Conservation (phyloP, 2,797 vertebrate genomes). For the Danio aesculapii region DNA sequence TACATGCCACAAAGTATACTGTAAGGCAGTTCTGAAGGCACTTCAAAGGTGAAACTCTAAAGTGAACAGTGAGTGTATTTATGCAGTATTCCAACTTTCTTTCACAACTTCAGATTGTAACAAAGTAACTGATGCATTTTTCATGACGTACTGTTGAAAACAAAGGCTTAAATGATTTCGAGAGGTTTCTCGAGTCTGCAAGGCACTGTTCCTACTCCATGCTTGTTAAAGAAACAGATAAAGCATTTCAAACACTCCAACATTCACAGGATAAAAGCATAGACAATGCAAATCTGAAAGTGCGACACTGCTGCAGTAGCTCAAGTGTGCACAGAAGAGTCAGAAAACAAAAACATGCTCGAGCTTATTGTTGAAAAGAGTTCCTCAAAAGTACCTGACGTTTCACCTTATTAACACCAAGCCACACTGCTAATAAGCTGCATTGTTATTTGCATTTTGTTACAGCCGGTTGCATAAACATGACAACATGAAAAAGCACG, state of each 20-base stretch:
- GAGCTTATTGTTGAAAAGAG: constrained; percentile 11
- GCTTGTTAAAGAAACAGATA: constrained; percentile 5
- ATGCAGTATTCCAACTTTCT: too few species aligned
- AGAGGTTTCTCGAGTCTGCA: not conserved
- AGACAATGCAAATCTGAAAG: constrained; percentile 22
- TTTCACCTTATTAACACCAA: constrained; percentile 41
- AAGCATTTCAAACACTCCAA: constrained; percentile 3
- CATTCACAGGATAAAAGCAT: constrained; percentile 33
- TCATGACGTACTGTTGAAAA: constrained; percentile 13
- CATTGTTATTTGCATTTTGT: constrained; percentile 19
- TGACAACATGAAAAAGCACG: constrained; percentile 7
- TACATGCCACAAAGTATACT: too few species aligned
- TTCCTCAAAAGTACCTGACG: constrained; percentile 34
- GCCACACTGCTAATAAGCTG: constrained; percentile 43
- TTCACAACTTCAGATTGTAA: too few species aligned
- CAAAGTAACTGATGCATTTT: not conserved
- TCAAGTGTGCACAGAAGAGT: constrained; percentile 19
- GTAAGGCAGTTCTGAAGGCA: too few species aligned
- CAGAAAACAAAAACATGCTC: constrained; percentile 36
- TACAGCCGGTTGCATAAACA: not conserved
- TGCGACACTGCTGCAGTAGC: not conserved
- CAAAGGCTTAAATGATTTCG: not conserved
- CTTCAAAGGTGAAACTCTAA: too few species aligned
- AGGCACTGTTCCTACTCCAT: not conserved
- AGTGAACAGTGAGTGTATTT: too few species aligned